Evolutionary conservation across 2,113 vertebrate genomes (phyloP), one percentile per base, ranked within the genome.

Genomic region (Poeciliopsis retropinna): DNA sequence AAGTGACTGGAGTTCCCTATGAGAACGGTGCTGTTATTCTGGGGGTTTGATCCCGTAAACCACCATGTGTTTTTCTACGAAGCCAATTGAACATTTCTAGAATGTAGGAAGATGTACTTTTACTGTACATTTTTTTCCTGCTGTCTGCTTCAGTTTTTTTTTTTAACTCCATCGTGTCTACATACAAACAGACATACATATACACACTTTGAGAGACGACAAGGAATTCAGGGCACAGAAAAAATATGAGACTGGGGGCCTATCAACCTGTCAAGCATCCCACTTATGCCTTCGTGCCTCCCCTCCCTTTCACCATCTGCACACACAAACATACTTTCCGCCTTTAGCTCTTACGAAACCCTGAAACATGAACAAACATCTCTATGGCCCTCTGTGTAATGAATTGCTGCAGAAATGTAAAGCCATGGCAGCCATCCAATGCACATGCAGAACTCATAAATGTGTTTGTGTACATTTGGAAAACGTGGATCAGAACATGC

Each of bases 101-200:
- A 30, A 60, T 47, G 54, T 37, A 27, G 5, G 27, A 63, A 32
- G 28, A 51, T 39, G 61, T 22, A 73, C 44, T 44, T 83, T 63
- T 72, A 79, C 66, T 78, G 37, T 72, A 85, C 27, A 31, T 85
- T 66, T 82, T 87, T 37, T 82, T 82, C 81, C 64, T 79, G 71
- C 29, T 32, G 73, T 68, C 15, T 3, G 61, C 73, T 78, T 87
- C 72, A 74, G 67, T 79, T 80, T 78, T 27, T 69, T 60, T 62
- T 39, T n/a, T 57, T 1, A 2, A 19, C 44, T 47, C 44, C 60
- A 31, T n/a, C 44, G 75, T 41, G 28, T 75, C 11, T 61, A 31
- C 30, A 62, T 28, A 32, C 32, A 27, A 62, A n/a, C 60, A 75
- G 25, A 30, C 64, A 74, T 17, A 32, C 47, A 64, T 31, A 75